phyloP scores from a whole-genome alignment of 2,113 vertebrate species.

The Salvelinus alpinus region DNA sequence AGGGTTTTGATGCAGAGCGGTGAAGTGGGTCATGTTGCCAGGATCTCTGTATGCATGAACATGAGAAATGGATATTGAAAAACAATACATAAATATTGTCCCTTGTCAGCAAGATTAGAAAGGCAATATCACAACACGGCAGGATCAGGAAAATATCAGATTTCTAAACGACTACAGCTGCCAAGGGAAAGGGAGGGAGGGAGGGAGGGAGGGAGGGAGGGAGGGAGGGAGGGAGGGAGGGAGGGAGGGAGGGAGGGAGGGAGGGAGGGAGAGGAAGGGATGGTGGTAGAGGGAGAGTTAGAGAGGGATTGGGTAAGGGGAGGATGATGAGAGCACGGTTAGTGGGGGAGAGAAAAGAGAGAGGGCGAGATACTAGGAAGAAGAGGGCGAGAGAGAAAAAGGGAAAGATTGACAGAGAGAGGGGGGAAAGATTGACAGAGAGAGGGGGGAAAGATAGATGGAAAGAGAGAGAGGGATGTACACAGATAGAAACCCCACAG shows the following conservation, averaged over 20 bases:
- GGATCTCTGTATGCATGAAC: slow-evolving; percentile 25
- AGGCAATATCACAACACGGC: slow-evolving; percentile 71
- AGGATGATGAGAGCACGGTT: neutral
- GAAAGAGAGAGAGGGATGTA: neutral
- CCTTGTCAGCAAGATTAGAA: slow-evolving; percentile 75
- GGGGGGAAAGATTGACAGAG: neutral
- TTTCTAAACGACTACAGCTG: slow-evolving; percentile 8
- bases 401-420: neutral
- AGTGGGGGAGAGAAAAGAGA: neutral
- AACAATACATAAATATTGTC: slow-evolving; percentile 73
- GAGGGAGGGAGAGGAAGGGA: neutral
- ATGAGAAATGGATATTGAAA: slow-evolving; percentile 70
- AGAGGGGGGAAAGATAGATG: too few species aligned
- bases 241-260: too few species aligned
- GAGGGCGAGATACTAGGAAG: neutral
- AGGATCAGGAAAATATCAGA: slow-evolving; percentile 17
- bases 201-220: too few species aligned
- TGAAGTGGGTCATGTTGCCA: neutral
- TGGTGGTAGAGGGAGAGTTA: neutral
- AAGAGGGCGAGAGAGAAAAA: neutral
- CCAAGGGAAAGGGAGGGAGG: slow-evolving; percentile 21
- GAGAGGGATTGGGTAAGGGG: neutral
- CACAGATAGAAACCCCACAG: neutral
- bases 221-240: too few species aligned
- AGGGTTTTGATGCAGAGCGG: neutral